A percentile compares a stretch with the other conserved stretches of the same genome.
These are phyloP conservation scores for Andrena haemorrhoa DNA, from an alignment of 2,888 invertebrate genomes.

Conservation along the genomic window DNA sequence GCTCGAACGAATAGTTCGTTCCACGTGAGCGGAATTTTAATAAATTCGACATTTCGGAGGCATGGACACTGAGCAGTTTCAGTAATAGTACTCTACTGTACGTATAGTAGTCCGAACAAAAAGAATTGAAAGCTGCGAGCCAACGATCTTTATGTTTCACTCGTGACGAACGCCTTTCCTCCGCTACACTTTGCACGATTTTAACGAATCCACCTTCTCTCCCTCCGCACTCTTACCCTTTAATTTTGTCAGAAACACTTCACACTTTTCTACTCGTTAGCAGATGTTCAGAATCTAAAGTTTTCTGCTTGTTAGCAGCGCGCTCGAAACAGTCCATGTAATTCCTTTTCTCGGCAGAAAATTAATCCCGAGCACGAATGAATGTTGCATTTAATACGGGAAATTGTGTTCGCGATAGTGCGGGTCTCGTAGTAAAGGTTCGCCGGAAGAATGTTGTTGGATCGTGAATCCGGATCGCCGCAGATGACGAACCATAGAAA, in stretches of 20 bases:
- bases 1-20: constrained; percentile 19
- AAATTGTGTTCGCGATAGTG: no score
- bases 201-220: not conserved
- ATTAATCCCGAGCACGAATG: no score
- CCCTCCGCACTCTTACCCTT: no score
- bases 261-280: not conserved
- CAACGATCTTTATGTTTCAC: constrained; percentile 32
- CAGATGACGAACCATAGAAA: no score
- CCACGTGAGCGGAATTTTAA: constrained; percentile 39
- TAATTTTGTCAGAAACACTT: not conserved
- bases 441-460: no score
- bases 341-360: no score
- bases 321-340: no score
- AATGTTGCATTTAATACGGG: no score
- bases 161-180: constrained; percentile 25
- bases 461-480: no score
- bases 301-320: not conserved
- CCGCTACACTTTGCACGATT: not conserved
- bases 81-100: constrained; percentile 55
- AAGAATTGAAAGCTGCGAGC: constrained; percentile 41
- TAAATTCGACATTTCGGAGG: constrained; percentile 48
- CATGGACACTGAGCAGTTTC: constrained; percentile 56
- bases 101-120: constrained; percentile 31
- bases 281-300: not conserved
- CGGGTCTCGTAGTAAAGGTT: no score